Base-by-base conservation (phyloP, 2,113 vertebrate species). In the Chrysemys picta region DNA sequence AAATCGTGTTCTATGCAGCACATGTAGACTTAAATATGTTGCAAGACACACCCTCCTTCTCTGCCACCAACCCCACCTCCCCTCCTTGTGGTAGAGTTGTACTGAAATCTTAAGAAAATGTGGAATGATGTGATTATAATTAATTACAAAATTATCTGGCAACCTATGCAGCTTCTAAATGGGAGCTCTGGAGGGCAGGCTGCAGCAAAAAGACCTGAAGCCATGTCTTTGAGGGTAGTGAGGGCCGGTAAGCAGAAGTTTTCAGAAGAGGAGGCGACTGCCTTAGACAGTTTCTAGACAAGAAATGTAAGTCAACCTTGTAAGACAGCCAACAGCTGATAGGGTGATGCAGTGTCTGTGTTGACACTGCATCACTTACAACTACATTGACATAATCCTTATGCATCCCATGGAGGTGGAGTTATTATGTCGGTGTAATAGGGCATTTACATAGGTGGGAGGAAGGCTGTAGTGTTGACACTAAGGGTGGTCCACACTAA, bases 141-240 rank as follows among this genome's bases (percentile, higher is more conserved):
- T 27, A 22, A 78, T 25, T 78, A 47, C 11, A 78, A 27, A 78
- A 29, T 45, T 47, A 47, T 47, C 0, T 0, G 1, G 27, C 1
- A 1, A 91, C 52, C 8, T 10, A 6, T 19, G 6, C 65, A 24
- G 75, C 24, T 78, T 78, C 42, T 54, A 83, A 79, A 2, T 69
- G 65, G n/a, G 79, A 82, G 16, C 25, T 88, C 38, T n/a, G 50
- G 86, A 85, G 45, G 83, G 6, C 84, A 85, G 76, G 72, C 82
- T 88, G 80, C 53, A 72, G 81, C n/a, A 57, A 45, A 56, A 82
- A 57, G 45, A 84, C 49, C 5, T 19, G 62, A 69, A 69, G 62
- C 35, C 35, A n/a, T n/a, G 13, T 19, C 35, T 69, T 69, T 69
- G 62, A 35, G 35, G 62, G 62, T 6, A n/a, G 8, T n/a, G 62